Conservation (phyloP, 2,888 invertebrate genomes). For the Drosophila putrida region DNA sequence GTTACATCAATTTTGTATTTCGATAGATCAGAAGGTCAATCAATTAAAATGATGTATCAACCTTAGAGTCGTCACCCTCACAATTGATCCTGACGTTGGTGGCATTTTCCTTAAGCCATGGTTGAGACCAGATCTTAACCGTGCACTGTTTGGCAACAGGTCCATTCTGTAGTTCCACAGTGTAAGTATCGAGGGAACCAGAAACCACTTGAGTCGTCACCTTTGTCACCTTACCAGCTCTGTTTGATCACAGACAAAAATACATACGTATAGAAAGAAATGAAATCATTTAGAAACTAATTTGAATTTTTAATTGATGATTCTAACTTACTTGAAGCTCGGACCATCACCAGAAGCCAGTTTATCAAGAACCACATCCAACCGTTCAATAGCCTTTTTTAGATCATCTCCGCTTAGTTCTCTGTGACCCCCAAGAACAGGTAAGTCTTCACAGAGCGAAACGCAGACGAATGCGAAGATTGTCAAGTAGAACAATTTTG, state of each 20-base stretch:
- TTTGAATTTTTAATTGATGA: not conserved
- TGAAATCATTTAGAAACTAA: not conserved
- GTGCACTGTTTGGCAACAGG: slow-evolving; percentile 12
- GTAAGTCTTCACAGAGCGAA: not conserved
- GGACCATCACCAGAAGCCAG: slow-evolving; percentile 60
- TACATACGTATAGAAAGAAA: not conserved
- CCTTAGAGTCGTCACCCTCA: slow-evolving; percentile 34
- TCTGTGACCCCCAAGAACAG: slow-evolving; percentile 44
- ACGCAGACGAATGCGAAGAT: slow-evolving; percentile 35
- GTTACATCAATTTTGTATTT: not conserved
- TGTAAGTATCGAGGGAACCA: slow-evolving; percentile 50
- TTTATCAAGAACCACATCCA: slow-evolving; percentile 39
- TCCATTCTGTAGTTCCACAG: slow-evolving; percentile 52
- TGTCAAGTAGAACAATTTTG: slow-evolving; percentile 29
- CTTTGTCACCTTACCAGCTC: slow-evolving; percentile 55
- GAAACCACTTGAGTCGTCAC: slow-evolving; percentile 69
- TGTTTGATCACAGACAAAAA: slow-evolving; percentile 14
- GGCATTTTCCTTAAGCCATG: slow-evolving; percentile 60
- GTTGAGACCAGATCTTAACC: slow-evolving; percentile 60
- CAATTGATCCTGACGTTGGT: slow-evolving; percentile 64
- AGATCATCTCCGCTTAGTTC: slow-evolving; percentile 29
- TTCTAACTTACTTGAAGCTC: slow-evolving; percentile 48
- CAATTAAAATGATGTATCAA: slow-evolving; percentile 11
- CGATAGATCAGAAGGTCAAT: not conserved
- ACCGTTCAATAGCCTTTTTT: slow-evolving; percentile 26